phyloP scores from a whole-genome alignment of 2,888 invertebrate species.

The Ophraella communa region DNA sequence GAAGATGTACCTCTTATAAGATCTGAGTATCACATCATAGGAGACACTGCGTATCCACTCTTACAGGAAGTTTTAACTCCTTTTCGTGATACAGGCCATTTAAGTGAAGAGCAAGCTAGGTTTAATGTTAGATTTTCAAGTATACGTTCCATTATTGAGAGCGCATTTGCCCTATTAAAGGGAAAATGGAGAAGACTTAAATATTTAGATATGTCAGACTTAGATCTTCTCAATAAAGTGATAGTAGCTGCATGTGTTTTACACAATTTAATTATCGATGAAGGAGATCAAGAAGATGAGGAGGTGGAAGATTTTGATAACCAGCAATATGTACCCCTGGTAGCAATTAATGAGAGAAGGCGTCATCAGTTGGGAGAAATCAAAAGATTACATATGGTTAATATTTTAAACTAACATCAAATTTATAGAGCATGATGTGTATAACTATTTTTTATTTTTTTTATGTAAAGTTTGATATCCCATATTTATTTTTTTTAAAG shows the following conservation, averaged over 20 bases:
- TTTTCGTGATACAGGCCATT: slow-evolving; percentile 38
- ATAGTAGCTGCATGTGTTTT: not conserved
- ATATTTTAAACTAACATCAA: too few relatives aligned
- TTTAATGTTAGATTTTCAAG: slow-evolving; percentile 31
- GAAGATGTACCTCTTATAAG: not conserved
- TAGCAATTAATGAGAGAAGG: too few relatives aligned
- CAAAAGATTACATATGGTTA: too few relatives aligned
- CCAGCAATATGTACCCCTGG: too few relatives aligned
- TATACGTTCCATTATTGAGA: slow-evolving; percentile 40
- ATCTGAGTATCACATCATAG: slow-evolving; percentile 31
- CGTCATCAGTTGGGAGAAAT: too few relatives aligned
- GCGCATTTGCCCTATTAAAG: slow-evolving; percentile 41
- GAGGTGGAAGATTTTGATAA: too few relatives aligned
- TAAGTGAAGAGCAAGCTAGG: slow-evolving; percentile 25
- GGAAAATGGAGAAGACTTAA: slow-evolving; percentile 40
- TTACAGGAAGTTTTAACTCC: slow-evolving; percentile 38
- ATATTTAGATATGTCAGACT: not conserved
- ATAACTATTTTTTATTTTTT: too few relatives aligned
- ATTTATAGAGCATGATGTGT: too few relatives aligned
- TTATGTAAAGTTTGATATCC: too few relatives aligned
- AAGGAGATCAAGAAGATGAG: too few relatives aligned
- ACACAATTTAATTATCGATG: too few relatives aligned
- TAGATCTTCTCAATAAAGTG: not conserved
- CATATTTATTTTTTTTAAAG: too few relatives aligned
- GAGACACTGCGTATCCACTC: slow-evolving; percentile 43